Evolutionary conservation across 92 coral and sea anemone species (phyloP), one percentile per base, ranked within the genome.

Genomic region (Paramuricea clavata): DNA sequence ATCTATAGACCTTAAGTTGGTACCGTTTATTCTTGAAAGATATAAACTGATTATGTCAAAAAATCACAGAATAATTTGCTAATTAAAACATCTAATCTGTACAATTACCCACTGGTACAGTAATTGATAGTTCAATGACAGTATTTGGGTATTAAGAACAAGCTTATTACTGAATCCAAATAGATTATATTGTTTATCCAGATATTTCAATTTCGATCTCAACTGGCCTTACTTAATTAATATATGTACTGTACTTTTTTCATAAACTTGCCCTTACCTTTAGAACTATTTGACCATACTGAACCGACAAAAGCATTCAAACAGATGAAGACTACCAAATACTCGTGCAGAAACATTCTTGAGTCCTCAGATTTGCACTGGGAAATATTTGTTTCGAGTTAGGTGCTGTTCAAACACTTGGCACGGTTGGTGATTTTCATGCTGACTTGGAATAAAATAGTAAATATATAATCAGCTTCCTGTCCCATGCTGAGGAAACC

Each of bases 371-470:
- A 0, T 3, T 54, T 54, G 25, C 23, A 54, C 62, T 54, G 22
- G 6, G 62, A 21, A 39, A 21, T 54, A 10, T 54, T 54, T 54
- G 62, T 54, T 54, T 54, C 17, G 25, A 19, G 11, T 54, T 54
- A 54, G 27, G 25, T 4, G 17, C 27, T 54, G 62, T 54, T 54
- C 62, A 54, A 54, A 54, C 62, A 54, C 23, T 54, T 54, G 8
- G 11, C 23, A 54, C 62, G 62, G 62, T 54, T 54, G 62, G 62
- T 54, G 62, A 54, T 54, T 54, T 5, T 21, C 62, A 54, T 54
- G 62, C 62, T 54, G 62, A 19, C 8, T 54, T 39, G 6, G 26
- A 54, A 54, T 10, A 54, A 12, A 54, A 47, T 47, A 47, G 54
- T 5, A 6, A 19, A 54, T 19, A 47, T 47, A 47, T 19, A 54